Conservation (phyloP, 2,888 invertebrate genomes). For the Coenonympha glycerion region DNA sequence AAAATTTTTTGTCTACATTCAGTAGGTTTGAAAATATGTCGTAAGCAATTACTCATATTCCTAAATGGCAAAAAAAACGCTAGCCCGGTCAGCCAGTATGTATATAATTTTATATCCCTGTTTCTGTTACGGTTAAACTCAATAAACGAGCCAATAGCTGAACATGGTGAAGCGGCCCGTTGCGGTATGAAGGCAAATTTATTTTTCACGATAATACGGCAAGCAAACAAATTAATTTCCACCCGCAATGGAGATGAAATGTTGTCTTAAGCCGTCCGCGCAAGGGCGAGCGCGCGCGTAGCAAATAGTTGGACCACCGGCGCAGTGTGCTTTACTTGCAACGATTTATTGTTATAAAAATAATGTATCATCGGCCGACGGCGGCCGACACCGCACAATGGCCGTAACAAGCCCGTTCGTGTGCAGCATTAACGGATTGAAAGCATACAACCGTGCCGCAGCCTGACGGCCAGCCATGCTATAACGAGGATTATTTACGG, state of each 20-base stretch:
- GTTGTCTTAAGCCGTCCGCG: conserved; percentile 28
- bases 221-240: conserved; percentile 25
- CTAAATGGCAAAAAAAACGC: no score
- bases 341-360: conserved; percentile 76
- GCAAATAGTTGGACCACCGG: conserved; percentile 54
- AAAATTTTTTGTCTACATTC: neutral
- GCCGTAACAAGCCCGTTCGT: conserved; percentile 66
- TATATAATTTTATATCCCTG: no score
- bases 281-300: conserved; percentile 26
- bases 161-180: no score
- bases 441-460: conserved; percentile 18
- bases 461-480: conserved; percentile 36
- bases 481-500: neutral
- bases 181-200: neutral
- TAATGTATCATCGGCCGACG: conserved; percentile 70
- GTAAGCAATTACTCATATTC: neutral
- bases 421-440: conserved; percentile 55
- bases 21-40: neutral
- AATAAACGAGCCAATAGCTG: neutral
- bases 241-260: conserved; percentile 25
- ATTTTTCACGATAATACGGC: neutral
- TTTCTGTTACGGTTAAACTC: no score
- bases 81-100: no score
- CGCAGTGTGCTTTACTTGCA: conserved; percentile 67
- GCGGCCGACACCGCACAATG: conserved; percentile 57